These are phyloP conservation scores for Electrophaes corylata DNA, from an alignment of 2,888 invertebrate species.

Conservation along the genomic window DNA sequence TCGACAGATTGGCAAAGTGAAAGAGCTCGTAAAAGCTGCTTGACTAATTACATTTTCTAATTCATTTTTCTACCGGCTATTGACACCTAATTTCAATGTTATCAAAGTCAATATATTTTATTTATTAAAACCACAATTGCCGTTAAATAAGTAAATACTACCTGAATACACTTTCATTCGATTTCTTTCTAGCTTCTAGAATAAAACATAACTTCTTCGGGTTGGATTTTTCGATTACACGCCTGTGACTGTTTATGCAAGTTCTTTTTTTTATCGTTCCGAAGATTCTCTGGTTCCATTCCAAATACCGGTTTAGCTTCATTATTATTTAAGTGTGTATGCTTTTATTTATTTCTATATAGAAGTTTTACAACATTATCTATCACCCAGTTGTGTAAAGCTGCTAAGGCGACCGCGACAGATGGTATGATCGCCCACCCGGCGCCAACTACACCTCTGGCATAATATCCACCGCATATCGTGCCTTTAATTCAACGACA, in stretches of 20 bases:
- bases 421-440: constrained; percentile 72
- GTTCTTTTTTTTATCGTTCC: not conserved
- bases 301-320: constrained; percentile 2
- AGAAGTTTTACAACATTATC: constrained; percentile 22
- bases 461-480: constrained; percentile 33
- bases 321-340: constrained; percentile 12
- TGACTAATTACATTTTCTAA: constrained; percentile 30
- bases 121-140: too few relatives aligned
- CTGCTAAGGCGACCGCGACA: constrained; percentile 58
- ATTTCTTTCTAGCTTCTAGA: not conserved
- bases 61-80: constrained; percentile 14
- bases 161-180: not conserved
- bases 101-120: too few relatives aligned
- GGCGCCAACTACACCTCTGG: constrained; percentile 53
- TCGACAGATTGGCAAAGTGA: constrained; percentile 19
- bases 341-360: constrained; percentile 6
- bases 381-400: constrained; percentile 43
- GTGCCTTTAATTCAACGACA: constrained; percentile 23
- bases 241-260: not conserved
- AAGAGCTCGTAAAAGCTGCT: constrained; percentile 24
- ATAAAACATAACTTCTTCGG: too few relatives aligned
- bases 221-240: too few relatives aligned
- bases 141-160: too few relatives aligned
- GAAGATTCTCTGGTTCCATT: constrained; percentile 4
- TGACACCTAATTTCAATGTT: not conserved